These are phyloP conservation scores for Eupithecia tripunctaria DNA, from an alignment of 2,888 invertebrate species.

Conservation along the genomic window DNA sequence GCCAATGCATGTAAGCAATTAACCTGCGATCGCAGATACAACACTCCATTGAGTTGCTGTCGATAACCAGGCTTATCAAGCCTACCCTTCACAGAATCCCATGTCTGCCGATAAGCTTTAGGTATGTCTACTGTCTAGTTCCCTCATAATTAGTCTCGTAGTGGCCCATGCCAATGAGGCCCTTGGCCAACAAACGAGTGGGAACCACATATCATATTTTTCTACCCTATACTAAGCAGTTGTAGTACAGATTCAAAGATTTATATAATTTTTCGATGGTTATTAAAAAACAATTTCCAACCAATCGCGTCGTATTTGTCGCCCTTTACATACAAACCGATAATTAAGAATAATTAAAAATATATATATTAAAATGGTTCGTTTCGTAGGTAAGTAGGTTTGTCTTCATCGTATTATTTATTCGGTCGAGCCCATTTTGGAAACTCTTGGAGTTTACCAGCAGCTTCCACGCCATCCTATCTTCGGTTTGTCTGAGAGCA, in stretches of 20 bases:
- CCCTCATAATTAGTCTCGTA: not conserved
- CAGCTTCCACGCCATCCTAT: too few species aligned
- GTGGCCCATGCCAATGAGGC: not conserved
- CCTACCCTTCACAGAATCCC: not conserved
- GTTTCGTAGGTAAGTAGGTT: too few species aligned
- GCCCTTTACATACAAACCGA: too few species aligned
- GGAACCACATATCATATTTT: not conserved
- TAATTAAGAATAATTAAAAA: too few species aligned
- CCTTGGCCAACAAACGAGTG: not conserved
- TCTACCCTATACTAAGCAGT: not conserved
- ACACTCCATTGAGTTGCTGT: not conserved
- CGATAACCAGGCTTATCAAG: slow-evolving; percentile 12
- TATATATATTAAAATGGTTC: too few species aligned
- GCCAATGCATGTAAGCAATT: slow-evolving; percentile 10
- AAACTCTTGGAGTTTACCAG: too few species aligned
- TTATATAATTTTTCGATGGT: too few species aligned
- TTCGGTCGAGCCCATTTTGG: too few species aligned
- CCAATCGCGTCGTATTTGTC: not conserved
- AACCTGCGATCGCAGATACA: slow-evolving; percentile 4
- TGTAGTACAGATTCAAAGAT: too few species aligned
- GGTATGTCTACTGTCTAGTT: not conserved
- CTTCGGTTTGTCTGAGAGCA: too few species aligned
- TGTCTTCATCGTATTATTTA: too few species aligned
- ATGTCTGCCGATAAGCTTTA: not conserved
- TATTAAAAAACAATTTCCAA: too few species aligned